These are phyloP conservation scores for Gobionotothen gibberifrons DNA, from an alignment of 2,797 vertebrate genomes.

Conservation along the genomic window DNA sequence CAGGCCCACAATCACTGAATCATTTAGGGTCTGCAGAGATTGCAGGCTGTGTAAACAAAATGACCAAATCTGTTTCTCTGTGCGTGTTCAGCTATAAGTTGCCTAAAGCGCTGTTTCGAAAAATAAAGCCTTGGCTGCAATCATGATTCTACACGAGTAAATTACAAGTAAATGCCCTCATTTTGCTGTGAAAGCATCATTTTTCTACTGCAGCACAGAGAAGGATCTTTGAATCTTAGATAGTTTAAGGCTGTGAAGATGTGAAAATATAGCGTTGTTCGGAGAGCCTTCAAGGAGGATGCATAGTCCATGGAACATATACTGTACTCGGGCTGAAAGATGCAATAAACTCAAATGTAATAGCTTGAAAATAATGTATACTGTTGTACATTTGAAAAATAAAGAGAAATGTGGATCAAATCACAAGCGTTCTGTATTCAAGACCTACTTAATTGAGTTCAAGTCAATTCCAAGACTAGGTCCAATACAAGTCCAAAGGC, in stretches of 20 bases:
- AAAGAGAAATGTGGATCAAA: neutral
- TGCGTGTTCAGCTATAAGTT: neutral
- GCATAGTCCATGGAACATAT: neutral
- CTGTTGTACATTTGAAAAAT: neutral
- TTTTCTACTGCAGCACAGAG: neutral
- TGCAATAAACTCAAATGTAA: neutral
- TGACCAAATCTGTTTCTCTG: constrained; percentile 2
- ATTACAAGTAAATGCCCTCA: neutral
- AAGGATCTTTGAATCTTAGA: neutral
- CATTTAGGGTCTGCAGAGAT: constrained; percentile 23
- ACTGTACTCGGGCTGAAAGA: neutral
- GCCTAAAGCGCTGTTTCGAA: neutral
- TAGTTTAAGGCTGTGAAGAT: neutral
- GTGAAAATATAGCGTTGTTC: neutral
- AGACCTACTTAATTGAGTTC: no score
- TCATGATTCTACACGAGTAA: neutral
- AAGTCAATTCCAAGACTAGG: no score
- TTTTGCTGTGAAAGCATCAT: neutral
- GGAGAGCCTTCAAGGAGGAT: neutral
- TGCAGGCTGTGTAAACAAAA: constrained; percentile 9
- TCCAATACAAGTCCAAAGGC: no score
- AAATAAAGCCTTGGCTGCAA: constrained; percentile 8
- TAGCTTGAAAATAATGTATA: neutral
- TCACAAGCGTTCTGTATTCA: no score
- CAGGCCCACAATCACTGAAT: constrained; percentile 2